A percentile compares a stretch with the other conserved stretches of the same genome.
Conservation (phyloP, 2,888 invertebrate genomes). For the Malthinus flaveolus region DNA sequence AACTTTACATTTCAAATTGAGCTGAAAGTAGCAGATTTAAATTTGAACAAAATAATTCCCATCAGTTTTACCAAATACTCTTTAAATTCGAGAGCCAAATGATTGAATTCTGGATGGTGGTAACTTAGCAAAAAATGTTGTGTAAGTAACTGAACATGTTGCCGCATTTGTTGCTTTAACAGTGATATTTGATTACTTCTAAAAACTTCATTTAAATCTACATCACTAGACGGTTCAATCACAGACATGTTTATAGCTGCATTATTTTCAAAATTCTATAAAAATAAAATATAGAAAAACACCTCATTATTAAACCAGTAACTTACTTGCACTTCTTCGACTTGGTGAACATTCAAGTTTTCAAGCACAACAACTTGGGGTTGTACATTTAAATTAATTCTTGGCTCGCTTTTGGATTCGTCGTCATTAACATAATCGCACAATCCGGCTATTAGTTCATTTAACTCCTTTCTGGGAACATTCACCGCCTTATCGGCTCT, state of each 20-base stretch:
- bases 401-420: conserved; percentile 54
- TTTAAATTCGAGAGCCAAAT: conserved; percentile 56
- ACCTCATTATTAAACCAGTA: too few relatives aligned
- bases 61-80: conserved; percentile 60
- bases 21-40: conserved; percentile 22
- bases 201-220: conserved; percentile 43
- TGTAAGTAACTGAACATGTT: conserved; percentile 83
- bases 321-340: too few relatives aligned
- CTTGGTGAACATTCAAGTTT: not conserved
- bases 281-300: not conserved
- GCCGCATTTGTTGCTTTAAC: conserved; percentile 74
- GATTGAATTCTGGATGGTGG: conserved; percentile 67
- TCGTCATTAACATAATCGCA: conserved; percentile 68
- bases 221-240: conserved; percentile 13
- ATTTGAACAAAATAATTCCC: too few relatives aligned
- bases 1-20: conserved; percentile 34
- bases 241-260: not conserved
- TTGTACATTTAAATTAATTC: conserved; percentile 1
- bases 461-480: conserved; percentile 84
- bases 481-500: conserved; percentile 76
- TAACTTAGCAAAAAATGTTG: conserved; percentile 73
- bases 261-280: not conserved
- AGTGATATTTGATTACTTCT: conserved; percentile 60
- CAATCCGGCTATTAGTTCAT: conserved; percentile 79
- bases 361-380: conserved; percentile 1